Conservation (phyloP, 1,140 invertebrate species). For the Diabrotica undecimpunctata region DNA sequence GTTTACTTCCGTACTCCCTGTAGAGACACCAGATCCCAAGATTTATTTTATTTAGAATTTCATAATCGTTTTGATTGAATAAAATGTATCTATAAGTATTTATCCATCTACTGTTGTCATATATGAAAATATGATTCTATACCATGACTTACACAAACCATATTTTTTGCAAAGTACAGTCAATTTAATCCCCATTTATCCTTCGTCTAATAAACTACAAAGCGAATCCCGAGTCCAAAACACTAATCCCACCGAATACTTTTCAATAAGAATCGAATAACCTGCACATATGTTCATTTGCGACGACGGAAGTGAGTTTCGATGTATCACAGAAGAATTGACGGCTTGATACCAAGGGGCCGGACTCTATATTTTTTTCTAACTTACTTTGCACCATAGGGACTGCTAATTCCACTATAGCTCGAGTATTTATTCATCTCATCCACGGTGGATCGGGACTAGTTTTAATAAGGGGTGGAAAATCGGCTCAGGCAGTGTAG, state of each 20-base stretch:
- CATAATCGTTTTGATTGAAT: too few species aligned
- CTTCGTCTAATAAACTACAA: slow-evolving; percentile 11
- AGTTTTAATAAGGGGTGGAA: slow-evolving; percentile 40
- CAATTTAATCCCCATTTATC: slow-evolving; percentile 25
- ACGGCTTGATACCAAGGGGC: not conserved
- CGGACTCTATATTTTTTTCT: slow-evolving; percentile 27
- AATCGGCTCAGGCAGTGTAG: slow-evolving; percentile 29
- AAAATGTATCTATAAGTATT: too few species aligned
- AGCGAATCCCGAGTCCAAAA: slow-evolving; percentile 10
- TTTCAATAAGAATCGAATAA: slow-evolving; percentile 49
- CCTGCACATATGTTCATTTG: slow-evolving; percentile 48
- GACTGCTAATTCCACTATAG: slow-evolving; percentile 43
- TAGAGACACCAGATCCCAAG: too few species aligned
- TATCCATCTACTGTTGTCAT: too few species aligned
- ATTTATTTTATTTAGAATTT: too few species aligned
- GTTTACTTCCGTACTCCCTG: too few species aligned
- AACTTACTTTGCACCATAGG: slow-evolving; percentile 32
- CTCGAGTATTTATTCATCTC: slow-evolving; percentile 46
- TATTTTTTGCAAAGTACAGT: slow-evolving; percentile 21
- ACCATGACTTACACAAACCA: too few species aligned
- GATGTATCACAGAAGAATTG: not conserved
- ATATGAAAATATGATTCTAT: too few species aligned
- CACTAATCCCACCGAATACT: slow-evolving; percentile 38
- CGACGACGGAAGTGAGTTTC: not conserved
- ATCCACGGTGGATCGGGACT: slow-evolving; percentile 37